Conservation (phyloP, 2,797 vertebrate genomes). For the Hoplostethus mediterraneus region DNA sequence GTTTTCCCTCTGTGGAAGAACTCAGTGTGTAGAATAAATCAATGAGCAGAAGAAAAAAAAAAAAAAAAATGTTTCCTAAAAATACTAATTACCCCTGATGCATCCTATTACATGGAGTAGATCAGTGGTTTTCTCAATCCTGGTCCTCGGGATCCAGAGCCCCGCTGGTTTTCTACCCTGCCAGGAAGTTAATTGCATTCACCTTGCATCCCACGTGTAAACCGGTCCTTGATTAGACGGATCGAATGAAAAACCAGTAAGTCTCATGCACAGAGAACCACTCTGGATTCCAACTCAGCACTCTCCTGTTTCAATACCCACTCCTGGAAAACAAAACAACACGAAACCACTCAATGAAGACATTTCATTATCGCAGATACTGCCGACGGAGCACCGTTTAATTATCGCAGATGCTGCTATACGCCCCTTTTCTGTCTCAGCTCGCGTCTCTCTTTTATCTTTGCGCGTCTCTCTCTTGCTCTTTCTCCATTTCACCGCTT, state of each 20-base stretch:
- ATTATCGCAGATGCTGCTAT: constrained; percentile 24
- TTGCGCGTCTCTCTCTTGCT: constrained; percentile 14
- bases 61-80: constrained; percentile 26
- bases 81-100: constrained; percentile 46
- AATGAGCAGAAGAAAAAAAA: not conserved
- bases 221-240: too few species aligned
- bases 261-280: not conserved
- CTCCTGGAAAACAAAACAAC: constrained; percentile 40
- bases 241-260: too few species aligned
- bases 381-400: constrained; percentile 21
- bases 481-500: not conserved
- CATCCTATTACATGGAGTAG: constrained; percentile 24
- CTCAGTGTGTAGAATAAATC: not conserved
- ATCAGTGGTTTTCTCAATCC: too few species aligned
- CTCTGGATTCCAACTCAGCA: constrained; percentile 28
- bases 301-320: constrained; percentile 39
- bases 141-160: too few species aligned
- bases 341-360: constrained; percentile 22
- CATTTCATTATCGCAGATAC: constrained; percentile 41
- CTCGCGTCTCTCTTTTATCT: constrained; percentile 14
- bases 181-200: too few species aligned
- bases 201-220: too few species aligned
- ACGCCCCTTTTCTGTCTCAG: constrained; percentile 19
- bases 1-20: constrained; percentile 28
- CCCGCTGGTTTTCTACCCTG: too few species aligned